Conservation (phyloP, 2,888 invertebrate genomes). For the Protodeltote pygarga region DNA sequence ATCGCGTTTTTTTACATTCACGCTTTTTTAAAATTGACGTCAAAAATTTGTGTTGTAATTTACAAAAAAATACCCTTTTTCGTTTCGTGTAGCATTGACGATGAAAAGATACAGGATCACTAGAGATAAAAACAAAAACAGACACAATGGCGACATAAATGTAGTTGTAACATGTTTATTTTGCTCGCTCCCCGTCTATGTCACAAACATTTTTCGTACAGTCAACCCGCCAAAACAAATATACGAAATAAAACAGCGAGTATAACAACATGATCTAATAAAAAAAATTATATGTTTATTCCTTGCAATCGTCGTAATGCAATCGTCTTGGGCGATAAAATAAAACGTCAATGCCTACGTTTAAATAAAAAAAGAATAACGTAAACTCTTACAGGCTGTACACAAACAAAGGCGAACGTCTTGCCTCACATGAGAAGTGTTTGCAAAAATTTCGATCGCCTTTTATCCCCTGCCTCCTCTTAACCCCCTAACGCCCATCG, state of each 20-base stretch:
- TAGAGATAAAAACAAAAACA: conserved; percentile 20
- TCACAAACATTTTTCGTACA: conserved; percentile 33
- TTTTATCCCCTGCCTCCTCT: conserved; percentile 60
- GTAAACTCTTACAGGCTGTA: conserved; percentile 50
- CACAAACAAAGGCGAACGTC: conserved; percentile 50
- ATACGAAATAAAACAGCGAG: conserved; percentile 31
- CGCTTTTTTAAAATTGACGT: no score
- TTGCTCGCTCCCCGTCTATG: conserved; percentile 14
- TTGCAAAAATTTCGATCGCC: conserved; percentile 78
- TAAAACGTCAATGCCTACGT: conserved; percentile 50
- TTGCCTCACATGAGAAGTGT: conserved; percentile 58
- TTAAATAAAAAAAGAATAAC: conserved; percentile 55
- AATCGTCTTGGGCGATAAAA: conserved; percentile 48
- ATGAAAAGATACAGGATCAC: conserved; percentile 7
- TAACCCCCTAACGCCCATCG: conserved; percentile 57
- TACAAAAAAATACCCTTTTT: no score
- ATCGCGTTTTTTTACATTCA: background rate
- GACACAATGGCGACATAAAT: conserved; percentile 14
- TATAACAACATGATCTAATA: conserved; percentile 41
- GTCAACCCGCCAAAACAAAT: conserved; percentile 45
- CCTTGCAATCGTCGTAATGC: conserved; percentile 49
- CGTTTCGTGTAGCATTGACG: no score
- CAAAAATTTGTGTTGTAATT: no score
- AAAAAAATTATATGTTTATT: conserved; percentile 51
- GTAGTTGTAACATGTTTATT: conserved; percentile 13